Evolutionary conservation across 2,888 invertebrate genomes (phyloP).

Genomic region (Lissonota sp.): DNA sequence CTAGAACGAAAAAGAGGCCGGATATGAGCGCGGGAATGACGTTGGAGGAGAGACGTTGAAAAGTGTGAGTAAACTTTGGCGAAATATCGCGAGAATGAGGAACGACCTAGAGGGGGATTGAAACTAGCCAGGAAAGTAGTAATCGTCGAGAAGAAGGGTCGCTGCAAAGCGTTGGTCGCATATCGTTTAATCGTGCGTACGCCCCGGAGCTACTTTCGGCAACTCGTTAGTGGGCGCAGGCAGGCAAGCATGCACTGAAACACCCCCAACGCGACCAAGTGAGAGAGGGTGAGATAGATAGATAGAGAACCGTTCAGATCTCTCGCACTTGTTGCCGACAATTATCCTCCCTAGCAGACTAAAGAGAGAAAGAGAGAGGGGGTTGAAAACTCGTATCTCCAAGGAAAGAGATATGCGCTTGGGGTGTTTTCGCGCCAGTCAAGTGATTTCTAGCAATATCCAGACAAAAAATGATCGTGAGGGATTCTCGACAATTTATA

Average conservation of each 20-base stretch:
- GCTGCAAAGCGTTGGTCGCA: constrained; percentile 59
- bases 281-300: too few species aligned
- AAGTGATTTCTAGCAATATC: background rate
- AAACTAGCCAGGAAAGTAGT: constrained; percentile 19
- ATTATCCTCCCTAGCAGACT: constrained; percentile 53
- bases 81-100: constrained; percentile 8
- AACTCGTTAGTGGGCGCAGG: constrained; percentile 62
- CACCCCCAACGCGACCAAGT: constrained; percentile 6
- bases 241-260: constrained; percentile 15
- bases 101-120: constrained; percentile 24
- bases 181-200: constrained; percentile 68
- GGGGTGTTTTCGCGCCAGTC: constrained; percentile 12
- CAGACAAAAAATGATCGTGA: too few species aligned
- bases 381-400: constrained; percentile 17
- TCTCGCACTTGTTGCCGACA: constrained; percentile 68
- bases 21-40: too few species aligned
- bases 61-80: background rate
- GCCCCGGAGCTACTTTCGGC: constrained; percentile 64
- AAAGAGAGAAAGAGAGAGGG: background rate
- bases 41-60: background rate
- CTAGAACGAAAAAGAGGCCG: too few species aligned
- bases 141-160: constrained; percentile 55
- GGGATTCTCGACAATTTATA: too few species aligned
- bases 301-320: constrained; percentile 49
- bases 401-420: constrained; percentile 31